Base-by-base conservation (phyloP, 2,113 vertebrate species). In the Poicephalus gulielmi region DNA sequence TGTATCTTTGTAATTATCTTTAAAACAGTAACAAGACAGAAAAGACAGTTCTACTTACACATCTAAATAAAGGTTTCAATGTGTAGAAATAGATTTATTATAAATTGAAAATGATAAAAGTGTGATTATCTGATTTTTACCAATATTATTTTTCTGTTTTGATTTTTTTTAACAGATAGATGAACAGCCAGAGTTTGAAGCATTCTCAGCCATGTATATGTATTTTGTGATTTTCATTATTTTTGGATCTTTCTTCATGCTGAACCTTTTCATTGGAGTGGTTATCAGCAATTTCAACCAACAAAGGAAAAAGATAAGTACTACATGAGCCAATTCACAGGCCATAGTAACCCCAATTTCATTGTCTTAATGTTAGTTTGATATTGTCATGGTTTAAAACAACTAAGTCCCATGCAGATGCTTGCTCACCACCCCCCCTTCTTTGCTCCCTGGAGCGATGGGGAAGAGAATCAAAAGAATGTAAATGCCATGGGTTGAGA, bases 281-380 rank as follows among this genome's bases (percentile, higher is more conserved):
- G 99, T 99, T 85, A 99, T 99, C 86, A 99, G 99, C 98, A 99
- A 99, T 97, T 99, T 99, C 97, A 99, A 99, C 96, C 98, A 99
- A 92, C 99, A 99, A 97, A 99, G 99, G 96, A 99, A 98, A 98
- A 99, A 99, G 99, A 99, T 99, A 98, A 99, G 99, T 99, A 98
- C 46, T 71, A 2, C 30, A 31, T 50, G 46, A 68, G 11, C 31
- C 80, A 73, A 69, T 16, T 43, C 18, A 47, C 27, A 4, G 5
- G 39, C 6, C 71, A 23, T 33, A 75, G 55, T 70, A 43, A 81
- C 67, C 25, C 13, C 1, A 24, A 0, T 85, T 85, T 85, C 44
- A 28, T 73, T 35, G 31, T 62, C 6, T 37, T 22, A 69, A 69
- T 83, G 43, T 20, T 68, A 39, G 15, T 46, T 35, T 35, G 33